A percentile compares a stretch with the other conserved stretches of the same genome.
Conservation (phyloP, 2,888 invertebrate genomes). For the Steinernema scapterisci region DNA sequence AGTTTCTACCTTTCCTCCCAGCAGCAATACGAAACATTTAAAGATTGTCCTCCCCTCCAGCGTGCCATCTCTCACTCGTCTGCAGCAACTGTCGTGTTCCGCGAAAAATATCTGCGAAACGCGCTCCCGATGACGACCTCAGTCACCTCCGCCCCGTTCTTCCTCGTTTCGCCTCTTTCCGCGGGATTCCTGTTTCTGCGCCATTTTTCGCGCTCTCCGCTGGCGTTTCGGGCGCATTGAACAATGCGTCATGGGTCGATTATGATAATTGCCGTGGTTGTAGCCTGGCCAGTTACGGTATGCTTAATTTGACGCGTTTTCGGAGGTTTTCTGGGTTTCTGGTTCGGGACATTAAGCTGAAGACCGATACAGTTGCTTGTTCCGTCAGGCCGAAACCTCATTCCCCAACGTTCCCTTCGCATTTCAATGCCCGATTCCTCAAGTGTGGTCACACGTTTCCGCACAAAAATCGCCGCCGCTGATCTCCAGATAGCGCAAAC, state of each 20-base stretch:
- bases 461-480: too few species aligned
- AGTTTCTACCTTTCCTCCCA: not conserved
- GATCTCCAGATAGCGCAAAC: slow-evolving; percentile 5
- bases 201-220: not conserved
- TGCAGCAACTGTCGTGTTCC: not conserved
- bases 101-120: not conserved
- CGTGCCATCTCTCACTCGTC: not conserved
- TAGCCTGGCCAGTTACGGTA: too few species aligned
- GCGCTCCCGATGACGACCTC: too few species aligned
- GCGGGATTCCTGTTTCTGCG: not conserved
- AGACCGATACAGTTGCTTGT: too few species aligned
- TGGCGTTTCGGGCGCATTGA: not conserved
- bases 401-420: not conserved
- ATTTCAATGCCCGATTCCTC: not conserved
- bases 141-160: too few species aligned
- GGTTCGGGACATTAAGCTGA: too few species aligned
- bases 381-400: too few species aligned
- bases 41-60: not conserved
- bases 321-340: too few species aligned
- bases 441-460: not conserved
- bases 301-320: too few species aligned
- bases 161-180: not conserved
- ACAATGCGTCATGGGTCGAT: slow-evolving; percentile 1
- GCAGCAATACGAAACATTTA: not conserved
- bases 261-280: not conserved